Conservation (phyloP, 1,140 invertebrate genomes). For the Macrosteles quadrilineatus region DNA sequence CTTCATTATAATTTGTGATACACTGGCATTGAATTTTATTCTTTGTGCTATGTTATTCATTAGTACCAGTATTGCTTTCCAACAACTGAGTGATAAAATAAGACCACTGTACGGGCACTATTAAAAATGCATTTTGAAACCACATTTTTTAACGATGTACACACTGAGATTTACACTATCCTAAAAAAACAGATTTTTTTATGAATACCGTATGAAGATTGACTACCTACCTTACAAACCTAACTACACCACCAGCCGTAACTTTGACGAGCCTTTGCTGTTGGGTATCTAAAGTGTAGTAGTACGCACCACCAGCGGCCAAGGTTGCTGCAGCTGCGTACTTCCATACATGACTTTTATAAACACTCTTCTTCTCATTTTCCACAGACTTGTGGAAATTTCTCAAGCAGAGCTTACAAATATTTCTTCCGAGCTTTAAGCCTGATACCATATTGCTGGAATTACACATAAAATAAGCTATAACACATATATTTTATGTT, state of each 20-base stretch:
- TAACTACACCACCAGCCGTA: constrained; percentile 33
- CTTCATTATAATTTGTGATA: too few relatives aligned
- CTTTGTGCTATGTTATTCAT: background rate
- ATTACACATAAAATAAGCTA: too few relatives aligned
- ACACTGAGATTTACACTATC: background rate
- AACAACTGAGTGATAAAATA: background rate
- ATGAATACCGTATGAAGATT: background rate
- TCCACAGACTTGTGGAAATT: background rate
- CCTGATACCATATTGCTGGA: too few relatives aligned
- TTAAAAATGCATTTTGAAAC: constrained; percentile 2
- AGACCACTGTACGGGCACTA: background rate
- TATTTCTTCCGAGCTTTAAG: too few relatives aligned
- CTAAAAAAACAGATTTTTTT: background rate
- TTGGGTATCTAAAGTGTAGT: constrained; percentile 17
- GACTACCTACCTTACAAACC: constrained; percentile 36
- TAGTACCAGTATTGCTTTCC: background rate
- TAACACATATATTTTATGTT: too few relatives aligned
- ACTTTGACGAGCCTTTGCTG: constrained; percentile 36
- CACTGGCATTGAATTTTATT: too few relatives aligned
- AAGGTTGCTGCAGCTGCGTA: background rate
- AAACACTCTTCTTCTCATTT: background rate
- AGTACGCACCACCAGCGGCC: constrained; percentile 6
- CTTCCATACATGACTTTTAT: background rate
- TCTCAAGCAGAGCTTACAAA: too few relatives aligned
- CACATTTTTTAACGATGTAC: background rate